Conservation (phyloP, 2,113 vertebrate species). For the Pachycephala philippinensis region DNA sequence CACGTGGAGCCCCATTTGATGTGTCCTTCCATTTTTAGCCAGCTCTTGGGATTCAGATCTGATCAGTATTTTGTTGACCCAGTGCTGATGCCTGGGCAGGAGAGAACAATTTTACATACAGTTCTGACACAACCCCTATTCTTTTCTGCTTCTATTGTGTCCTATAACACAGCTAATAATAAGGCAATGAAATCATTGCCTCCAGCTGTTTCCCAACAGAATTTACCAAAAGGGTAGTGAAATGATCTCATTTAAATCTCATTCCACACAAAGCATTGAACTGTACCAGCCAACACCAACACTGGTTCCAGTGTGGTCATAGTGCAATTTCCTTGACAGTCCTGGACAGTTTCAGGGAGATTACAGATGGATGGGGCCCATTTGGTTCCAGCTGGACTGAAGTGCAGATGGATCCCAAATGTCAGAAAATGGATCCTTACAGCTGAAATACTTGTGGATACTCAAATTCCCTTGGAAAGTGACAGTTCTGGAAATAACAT, state of each 20-base stretch:
- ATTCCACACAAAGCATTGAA: slow-evolving; percentile 42
- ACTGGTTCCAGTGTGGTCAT: slow-evolving; percentile 37
- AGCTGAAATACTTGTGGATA: slow-evolving; percentile 51
- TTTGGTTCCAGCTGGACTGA: slow-evolving; percentile 43
- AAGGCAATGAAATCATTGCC: slow-evolving; percentile 56
- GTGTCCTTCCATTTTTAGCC: slow-evolving; percentile 19
- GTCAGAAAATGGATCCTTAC: slow-evolving; percentile 51
- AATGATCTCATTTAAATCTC: slow-evolving; percentile 54
- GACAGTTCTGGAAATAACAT: slow-evolving; percentile 67
- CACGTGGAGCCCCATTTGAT: background rate
- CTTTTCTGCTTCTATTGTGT: slow-evolving; percentile 55
- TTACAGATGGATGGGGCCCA: background rate
- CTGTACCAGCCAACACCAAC: slow-evolving; percentile 56
- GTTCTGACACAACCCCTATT: slow-evolving; percentile 41
- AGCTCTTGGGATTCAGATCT: background rate
- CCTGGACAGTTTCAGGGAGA: slow-evolving; percentile 45
- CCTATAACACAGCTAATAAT: slow-evolving; percentile 42
- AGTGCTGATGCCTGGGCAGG: background rate
- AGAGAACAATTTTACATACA: slow-evolving; percentile 21
- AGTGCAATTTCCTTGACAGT: slow-evolving; percentile 54
- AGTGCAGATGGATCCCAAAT: slow-evolving; percentile 60
- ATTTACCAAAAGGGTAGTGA: slow-evolving; percentile 45
- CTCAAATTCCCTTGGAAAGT: slow-evolving; percentile 58
- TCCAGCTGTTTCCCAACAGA: slow-evolving; percentile 56
- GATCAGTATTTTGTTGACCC: slow-evolving; percentile 24